phyloP scores from a whole-genome alignment of 2,888 invertebrate species.

The Rapana venosa region DNA sequence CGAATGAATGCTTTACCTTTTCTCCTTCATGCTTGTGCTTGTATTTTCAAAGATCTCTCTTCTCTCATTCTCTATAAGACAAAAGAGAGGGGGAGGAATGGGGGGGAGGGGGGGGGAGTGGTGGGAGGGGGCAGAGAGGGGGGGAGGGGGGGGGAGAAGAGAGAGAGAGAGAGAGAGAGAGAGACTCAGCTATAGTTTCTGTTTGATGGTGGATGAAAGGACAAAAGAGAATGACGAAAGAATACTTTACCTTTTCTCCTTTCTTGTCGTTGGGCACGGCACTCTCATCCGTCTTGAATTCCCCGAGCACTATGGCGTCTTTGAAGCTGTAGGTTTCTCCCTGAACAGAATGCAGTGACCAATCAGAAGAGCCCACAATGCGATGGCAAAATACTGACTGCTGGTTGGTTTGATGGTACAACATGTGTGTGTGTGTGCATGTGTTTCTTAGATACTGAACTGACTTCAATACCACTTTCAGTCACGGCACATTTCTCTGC shows the following conservation, averaged over 20 bases:
- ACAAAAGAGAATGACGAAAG: background rate
- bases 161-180: constrained; percentile 18
- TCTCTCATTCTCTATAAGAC: background rate
- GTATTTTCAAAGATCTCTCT: too few species aligned
- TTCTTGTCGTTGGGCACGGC: constrained; percentile 59
- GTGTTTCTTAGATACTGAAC: too few species aligned
- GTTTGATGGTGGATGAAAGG: background rate
- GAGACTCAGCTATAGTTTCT: background rate
- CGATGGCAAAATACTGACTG: background rate
- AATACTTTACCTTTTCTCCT: constrained; percentile 51
- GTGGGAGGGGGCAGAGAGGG: background rate
- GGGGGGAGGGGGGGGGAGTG: background rate
- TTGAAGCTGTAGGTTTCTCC: constrained; percentile 95
- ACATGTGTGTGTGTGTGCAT: too few species aligned
- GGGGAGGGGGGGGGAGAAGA: constrained; percentile 1
- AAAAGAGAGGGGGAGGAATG: background rate
- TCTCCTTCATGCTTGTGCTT: too few species aligned
- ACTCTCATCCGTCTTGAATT: constrained; percentile 91
- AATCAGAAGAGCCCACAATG: background rate
- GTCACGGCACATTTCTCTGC: too few species aligned
- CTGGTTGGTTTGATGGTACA: too few species aligned
- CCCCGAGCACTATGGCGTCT: constrained; percentile 88
- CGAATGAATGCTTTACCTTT: too few species aligned
- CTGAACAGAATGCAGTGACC: constrained; percentile 77
- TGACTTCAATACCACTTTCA: too few species aligned